Percentiles rank a stretch among this genome's conserved stretches.
phyloP scores from a whole-genome alignment of 23 tunicate species.

The Diplosoma virens region DNA sequence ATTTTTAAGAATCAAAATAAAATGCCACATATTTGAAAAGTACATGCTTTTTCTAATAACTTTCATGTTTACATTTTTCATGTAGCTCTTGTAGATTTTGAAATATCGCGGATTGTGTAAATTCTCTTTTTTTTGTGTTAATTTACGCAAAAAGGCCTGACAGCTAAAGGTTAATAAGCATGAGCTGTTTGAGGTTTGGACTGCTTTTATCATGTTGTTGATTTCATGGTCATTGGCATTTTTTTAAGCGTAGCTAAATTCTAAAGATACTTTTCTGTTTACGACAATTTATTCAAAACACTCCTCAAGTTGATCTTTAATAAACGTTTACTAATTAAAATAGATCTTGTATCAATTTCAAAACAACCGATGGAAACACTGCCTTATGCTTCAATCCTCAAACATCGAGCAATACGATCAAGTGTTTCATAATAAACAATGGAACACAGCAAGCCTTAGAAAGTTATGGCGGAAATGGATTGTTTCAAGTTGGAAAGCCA shows the following conservation, averaged over 20 bases:
- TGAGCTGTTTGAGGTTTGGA: too few relatives aligned
- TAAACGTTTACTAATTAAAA: not conserved
- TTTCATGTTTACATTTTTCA: too few relatives aligned
- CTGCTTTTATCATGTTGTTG: too few relatives aligned
- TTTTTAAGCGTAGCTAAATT: not conserved
- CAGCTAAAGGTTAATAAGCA: too few relatives aligned
- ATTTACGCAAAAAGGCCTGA: too few relatives aligned
- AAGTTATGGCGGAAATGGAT: not conserved
- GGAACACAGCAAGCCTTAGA: not conserved
- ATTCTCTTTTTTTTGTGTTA: too few relatives aligned
- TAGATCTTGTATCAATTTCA: slow-evolving; percentile 15
- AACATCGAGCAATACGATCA: not conserved
- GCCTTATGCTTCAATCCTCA: slow-evolving; percentile 31
- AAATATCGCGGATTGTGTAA: too few relatives aligned
- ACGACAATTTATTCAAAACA: not conserved
- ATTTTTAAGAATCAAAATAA: too few relatives aligned
- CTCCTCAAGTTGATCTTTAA: not conserved
- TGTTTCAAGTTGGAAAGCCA: slow-evolving; percentile 13
- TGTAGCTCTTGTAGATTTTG: too few relatives aligned
- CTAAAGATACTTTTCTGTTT: not conserved
- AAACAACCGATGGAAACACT: not conserved
- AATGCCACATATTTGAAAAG: too few relatives aligned
- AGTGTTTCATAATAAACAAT: not conserved
- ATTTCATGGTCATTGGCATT: too few relatives aligned
- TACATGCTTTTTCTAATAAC: too few relatives aligned